Percentiles rank a stretch among this genome's conserved stretches.
Evolutionary conservation across 2,888 invertebrate species (phyloP).

Genomic region (Lasioglossum oenotherae): DNA sequence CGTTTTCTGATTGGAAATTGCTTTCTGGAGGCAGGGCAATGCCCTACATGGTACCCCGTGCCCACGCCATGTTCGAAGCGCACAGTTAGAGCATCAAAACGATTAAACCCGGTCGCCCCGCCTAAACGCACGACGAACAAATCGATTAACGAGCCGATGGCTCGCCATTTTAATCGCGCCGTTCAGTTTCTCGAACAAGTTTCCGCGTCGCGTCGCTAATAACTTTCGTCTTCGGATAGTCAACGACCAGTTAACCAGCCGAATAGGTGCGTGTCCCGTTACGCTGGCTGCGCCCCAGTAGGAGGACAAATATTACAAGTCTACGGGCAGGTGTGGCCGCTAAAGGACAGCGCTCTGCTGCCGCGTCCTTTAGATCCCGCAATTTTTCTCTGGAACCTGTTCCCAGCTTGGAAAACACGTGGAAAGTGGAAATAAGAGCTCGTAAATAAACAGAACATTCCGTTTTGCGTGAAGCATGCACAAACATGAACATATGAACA

Average conservation of each 20-base stretch:
- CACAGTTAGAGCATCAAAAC: neutral
- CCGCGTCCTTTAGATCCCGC: neutral
- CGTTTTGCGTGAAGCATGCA: neutral
- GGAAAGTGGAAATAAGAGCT: neutral
- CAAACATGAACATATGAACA: neutral
- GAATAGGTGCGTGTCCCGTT: constrained; percentile 15
- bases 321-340: constrained; percentile 46
- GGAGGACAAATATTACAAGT: constrained; percentile 40
- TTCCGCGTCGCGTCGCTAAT: neutral
- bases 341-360: constrained; percentile 32
- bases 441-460: neutral
- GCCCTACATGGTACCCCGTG: neutral
- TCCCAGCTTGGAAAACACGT: neutral
- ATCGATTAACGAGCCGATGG: neutral
- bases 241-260: neutral
- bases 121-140: neutral
- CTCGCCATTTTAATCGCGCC: no score
- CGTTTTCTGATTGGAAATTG: neutral
- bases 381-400: constrained; percentile 18
- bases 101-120: neutral
- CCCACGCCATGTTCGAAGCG: neutral
- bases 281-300: constrained; percentile 3
- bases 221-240: neutral
- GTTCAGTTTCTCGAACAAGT: neutral
- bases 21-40: neutral